Evolutionary conservation across 2,888 invertebrate genomes (phyloP), one percentile per base, ranked within the genome.

Genomic region (Timandra comae): DNA sequence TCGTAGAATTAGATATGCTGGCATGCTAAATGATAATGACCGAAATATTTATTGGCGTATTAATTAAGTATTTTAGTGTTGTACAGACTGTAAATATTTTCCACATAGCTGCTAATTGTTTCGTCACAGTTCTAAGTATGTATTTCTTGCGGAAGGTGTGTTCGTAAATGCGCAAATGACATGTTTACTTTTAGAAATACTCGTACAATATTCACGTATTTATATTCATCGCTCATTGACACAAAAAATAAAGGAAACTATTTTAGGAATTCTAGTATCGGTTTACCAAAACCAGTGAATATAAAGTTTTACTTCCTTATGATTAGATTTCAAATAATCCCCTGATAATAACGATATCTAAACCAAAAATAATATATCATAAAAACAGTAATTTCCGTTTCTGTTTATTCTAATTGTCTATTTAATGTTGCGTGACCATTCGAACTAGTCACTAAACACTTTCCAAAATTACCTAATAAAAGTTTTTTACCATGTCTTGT

Each of bases 401-500:
- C 60, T 51, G 57, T 55, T 65, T 52, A 52, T 57, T 62, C 55
- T 56, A 64, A 67, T 64, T 54, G 56, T 38, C 46, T 41, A 44
- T 60, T 56, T 51, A 51, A 56, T 63, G 63, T 74, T 63, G 72
- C 74, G 74, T 76, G 73, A 67, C 64, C 44, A 47, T 39, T 42
- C 46, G 41, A 48, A 49, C 49, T 61, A 51, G 59, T 49, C 45
- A 43, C 44, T 16, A 46, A 52, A 45, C 66, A 64, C 72, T 76
- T 76, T 74, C 72, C 64, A 72, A 74, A 73, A 68, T 68, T 63
- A 61, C 52, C 52, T 58, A 51, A 30, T 38, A 31, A 21, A 26
- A 21, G 11, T 13, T 27, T 22, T 27, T 24, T 33, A 20, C 20
- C 13, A 12, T 12, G 26, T 23, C 23, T 16, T 25, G 13, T 33